phyloP scores from a whole-genome alignment of 1,140 invertebrate species.

The Bombus confusus region DNA sequence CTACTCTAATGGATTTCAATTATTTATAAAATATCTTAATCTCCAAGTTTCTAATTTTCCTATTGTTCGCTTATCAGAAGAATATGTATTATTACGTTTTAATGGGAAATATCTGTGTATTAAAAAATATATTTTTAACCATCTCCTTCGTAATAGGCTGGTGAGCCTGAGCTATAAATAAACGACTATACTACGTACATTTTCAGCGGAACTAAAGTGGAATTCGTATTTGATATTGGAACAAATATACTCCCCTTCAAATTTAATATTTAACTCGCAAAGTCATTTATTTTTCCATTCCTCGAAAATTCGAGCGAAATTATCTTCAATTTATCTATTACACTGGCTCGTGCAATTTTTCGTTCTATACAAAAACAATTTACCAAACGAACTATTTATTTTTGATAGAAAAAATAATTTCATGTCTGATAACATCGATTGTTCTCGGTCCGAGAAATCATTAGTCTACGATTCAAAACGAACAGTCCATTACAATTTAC shows the following conservation, averaged over 20 bases:
- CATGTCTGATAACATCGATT: neutral
- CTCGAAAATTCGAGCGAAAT: neutral
- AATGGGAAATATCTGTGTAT: neutral
- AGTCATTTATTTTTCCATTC: neutral
- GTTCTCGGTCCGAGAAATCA: neutral
- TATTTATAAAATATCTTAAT: neutral
- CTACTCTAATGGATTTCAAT: neutral
- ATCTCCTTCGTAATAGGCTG: too few species aligned
- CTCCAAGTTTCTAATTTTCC: neutral
- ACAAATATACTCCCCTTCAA: neutral
- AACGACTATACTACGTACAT: too few species aligned
- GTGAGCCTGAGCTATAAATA: too few species aligned
- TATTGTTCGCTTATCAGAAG: neutral
- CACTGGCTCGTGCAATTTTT: neutral
- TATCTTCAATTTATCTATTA: neutral
- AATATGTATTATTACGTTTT: neutral
- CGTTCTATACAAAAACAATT: neutral
- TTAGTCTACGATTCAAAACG: neutral
- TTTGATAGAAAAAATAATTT: neutral
- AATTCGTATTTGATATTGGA: neutral
- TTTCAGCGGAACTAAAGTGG: too few species aligned
- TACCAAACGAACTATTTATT: neutral
- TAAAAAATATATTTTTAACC: too few species aligned
- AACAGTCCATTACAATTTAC: neutral
- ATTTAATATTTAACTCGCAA: neutral